Evolutionary conservation across 2,113 vertebrate species (phyloP).

Genomic region (Apodemus sylvaticus): DNA sequence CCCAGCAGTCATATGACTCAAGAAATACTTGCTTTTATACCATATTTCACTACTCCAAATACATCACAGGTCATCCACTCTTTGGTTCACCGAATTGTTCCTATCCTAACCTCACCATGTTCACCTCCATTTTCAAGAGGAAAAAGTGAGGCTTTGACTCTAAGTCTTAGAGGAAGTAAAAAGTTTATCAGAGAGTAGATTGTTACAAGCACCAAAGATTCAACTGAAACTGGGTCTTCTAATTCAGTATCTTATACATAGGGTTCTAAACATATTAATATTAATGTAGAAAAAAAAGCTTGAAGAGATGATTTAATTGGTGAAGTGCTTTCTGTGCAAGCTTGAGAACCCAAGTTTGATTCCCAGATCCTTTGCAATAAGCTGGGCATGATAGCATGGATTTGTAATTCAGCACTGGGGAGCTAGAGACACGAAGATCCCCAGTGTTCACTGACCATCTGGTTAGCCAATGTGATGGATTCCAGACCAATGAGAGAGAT

Average conservation of each 20-base stretch:
- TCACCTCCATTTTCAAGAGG: background rate
- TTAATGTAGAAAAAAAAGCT: background rate
- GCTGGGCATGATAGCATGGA: background rate
- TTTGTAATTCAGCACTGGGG: background rate
- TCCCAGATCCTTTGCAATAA: background rate
- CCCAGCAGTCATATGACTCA: background rate
- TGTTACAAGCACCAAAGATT: background rate
- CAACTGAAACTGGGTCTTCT: background rate
- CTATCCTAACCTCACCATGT: background rate
- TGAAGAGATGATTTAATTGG: fast-evolving
- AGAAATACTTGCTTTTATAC: background rate
- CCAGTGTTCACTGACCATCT: no score
- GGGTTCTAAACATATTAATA: background rate
- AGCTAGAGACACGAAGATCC: background rate
- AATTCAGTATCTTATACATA: background rate
- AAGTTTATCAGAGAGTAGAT: background rate
- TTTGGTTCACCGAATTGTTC: background rate
- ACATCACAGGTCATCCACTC: background rate
- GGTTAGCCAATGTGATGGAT: no score
- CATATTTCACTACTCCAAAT: background rate
- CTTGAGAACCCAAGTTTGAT: background rate
- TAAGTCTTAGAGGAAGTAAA: background rate
- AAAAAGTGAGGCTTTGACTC: background rate
- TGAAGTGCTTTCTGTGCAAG: background rate
- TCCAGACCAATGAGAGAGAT: background rate